A percentile compares a stretch with the other conserved stretches of the same genome.
phyloP scores from a whole-genome alignment of 2,888 invertebrate genomes.

The Trimorus sp. region DNA sequence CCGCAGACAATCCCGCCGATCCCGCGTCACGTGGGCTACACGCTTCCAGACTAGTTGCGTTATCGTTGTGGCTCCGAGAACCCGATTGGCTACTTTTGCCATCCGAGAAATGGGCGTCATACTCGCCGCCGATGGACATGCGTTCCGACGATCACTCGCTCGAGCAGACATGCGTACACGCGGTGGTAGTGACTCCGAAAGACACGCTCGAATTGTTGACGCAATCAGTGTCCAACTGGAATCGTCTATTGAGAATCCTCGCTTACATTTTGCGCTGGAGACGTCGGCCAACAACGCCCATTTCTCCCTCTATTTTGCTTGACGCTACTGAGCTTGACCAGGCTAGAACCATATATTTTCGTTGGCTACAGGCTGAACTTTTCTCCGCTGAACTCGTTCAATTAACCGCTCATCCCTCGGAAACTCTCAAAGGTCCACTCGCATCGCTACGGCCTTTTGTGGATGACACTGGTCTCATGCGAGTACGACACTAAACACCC shows the following conservation, averaged over 20 bases:
- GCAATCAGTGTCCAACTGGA: neutral
- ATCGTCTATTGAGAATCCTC: neutral
- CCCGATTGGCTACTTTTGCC: neutral
- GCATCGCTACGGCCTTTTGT: neutral
- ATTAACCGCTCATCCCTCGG: too few species aligned
- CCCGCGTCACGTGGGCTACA: constrained; percentile 1
- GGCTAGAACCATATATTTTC: neutral
- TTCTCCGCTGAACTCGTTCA: too few species aligned
- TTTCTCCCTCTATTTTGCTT: neutral
- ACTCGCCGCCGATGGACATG: too few species aligned
- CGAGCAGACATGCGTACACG: too few species aligned
- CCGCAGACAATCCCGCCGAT: constrained; percentile 14
- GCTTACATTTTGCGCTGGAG: neutral
- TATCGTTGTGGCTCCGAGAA: constrained; percentile 5
- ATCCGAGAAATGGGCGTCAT: too few species aligned
- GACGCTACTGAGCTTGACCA: neutral
- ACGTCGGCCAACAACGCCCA: neutral
- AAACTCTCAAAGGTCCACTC: neutral
- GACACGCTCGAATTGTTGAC: neutral
- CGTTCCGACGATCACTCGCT: too few species aligned
- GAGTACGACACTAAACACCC: constrained; percentile 11
- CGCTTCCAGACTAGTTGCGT: constrained; percentile 1
- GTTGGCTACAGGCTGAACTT: neutral
- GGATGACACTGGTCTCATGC: neutral
- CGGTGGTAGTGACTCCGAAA: neutral